These are phyloP conservation scores for Ips typographus DNA, from an alignment of 1,140 invertebrate species.

Conservation along the genomic window DNA sequence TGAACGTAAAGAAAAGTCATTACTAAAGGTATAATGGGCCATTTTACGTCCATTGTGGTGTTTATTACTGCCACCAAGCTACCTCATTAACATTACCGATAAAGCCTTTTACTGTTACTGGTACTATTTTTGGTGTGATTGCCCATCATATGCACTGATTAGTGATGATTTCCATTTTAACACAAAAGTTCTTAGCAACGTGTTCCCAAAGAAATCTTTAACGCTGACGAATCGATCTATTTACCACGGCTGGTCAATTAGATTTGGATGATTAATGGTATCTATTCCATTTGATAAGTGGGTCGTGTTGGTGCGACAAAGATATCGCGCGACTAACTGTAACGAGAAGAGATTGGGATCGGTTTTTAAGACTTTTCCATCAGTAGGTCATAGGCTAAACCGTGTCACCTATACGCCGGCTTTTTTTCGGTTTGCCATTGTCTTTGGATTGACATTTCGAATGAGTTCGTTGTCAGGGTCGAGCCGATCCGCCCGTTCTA, in stretches of 20 bases:
- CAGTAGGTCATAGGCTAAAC: slow-evolving; percentile 18
- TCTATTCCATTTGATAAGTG: slow-evolving; percentile 41
- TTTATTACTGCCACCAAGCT: too few species aligned
- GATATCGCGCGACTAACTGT: slow-evolving; percentile 26
- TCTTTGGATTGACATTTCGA: slow-evolving; percentile 7
- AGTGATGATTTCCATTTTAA: too few species aligned
- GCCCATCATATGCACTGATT: too few species aligned
- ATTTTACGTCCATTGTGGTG: too few species aligned
- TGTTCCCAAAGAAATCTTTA: not conserved
- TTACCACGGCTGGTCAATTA: slow-evolving; percentile 32
- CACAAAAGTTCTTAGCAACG: too few species aligned
- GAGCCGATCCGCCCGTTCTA: too few species aligned
- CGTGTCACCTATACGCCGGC: not conserved
- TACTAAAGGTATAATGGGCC: too few species aligned
- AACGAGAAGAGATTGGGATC: slow-evolving; percentile 26
- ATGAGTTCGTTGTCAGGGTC: not conserved
- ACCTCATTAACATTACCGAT: too few species aligned
- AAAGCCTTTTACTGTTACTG: too few species aligned
- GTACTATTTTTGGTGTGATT: too few species aligned
- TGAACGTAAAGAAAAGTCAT: too few species aligned
- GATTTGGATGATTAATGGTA: slow-evolving; percentile 38
- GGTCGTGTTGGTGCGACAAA: slow-evolving; percentile 22
- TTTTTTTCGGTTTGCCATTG: slow-evolving; percentile 5
- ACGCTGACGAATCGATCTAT: slow-evolving; percentile 29
- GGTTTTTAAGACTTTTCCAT: not conserved